Evolutionary conservation across 2,888 invertebrate genomes (phyloP), one percentile per base, ranked within the genome.

Genomic region (Dexiosoma caninum): DNA sequence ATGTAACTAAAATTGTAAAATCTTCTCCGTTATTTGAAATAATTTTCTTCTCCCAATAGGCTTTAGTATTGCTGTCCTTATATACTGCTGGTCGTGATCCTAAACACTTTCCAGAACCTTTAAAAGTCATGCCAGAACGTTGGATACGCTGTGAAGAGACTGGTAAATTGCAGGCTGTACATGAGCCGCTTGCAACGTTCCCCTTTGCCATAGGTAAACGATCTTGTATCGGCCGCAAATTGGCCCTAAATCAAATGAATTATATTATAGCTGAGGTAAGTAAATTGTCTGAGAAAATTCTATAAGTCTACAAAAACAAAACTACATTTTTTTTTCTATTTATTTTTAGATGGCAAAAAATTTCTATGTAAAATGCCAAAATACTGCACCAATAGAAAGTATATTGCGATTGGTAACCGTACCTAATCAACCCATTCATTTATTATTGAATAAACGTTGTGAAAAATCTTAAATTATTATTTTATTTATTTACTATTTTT

Each of bases 141-240:
- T 97, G 97, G 97, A 88, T 91, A 42, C 92, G 94, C 83, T 91
- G 90, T 85, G 51, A 78, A 3, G n/a, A 76, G 2, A 85, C 84
- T 6, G 84, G 84, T 3, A 91, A 92, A 74, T 85, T 88, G 8
- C 90, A 91, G 35, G 89, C 91, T 27, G 90, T 91, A 1, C 90
- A 91, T 71, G 92, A 93, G 85, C 86, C 94, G 2, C 92, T 93
- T 85, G 96, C 95, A 7, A 93, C 93, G 70, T 85, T 97, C 67
- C 97, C 97, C 5, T 97, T 97, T 89, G 96, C 96, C 1, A 91
- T 95, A 82, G 97, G 97, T 0, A 92, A 93, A 21, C 92, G 97
- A 79, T 95, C 96, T 14, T 97, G 97, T 87, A 92, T 97, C 83
- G 97, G 97, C 0, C 93, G 92, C 85, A 95, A 94, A 87, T 92